Conservation (phyloP, 2,113 vertebrate species). For the Rattus rattus region DNA sequence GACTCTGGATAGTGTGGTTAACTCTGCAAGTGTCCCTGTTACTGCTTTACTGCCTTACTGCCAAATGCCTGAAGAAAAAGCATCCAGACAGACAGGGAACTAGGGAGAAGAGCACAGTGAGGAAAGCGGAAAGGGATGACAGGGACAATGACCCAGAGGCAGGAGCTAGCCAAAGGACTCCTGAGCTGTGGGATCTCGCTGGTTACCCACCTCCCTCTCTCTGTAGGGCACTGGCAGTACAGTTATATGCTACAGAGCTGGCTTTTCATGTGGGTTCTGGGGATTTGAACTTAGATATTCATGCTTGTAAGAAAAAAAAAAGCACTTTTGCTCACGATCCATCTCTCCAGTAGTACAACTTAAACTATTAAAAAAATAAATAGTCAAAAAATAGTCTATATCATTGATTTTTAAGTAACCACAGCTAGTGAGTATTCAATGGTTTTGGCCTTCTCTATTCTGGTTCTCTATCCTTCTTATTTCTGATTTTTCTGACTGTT, state of each 20-base stretch:
- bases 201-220: neutral
- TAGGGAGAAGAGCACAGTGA: neutral
- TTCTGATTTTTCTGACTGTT: slow-evolving; percentile 2
- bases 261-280: neutral
- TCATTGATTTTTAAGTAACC: slow-evolving; percentile 28
- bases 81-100: neutral
- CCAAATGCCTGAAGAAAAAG: neutral
- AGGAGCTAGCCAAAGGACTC: neutral
- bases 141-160: neutral
- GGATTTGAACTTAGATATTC: neutral
- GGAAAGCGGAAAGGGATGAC: neutral
- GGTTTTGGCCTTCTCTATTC: neutral
- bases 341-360: neutral
- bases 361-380: neutral
- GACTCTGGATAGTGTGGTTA: neutral
- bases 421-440: neutral
- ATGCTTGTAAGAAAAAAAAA: neutral
- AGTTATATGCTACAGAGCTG: neutral
- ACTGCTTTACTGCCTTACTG: slow-evolving; percentile 20
- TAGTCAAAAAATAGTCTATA: neutral
- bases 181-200: neutral
- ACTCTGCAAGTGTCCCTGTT: neutral
- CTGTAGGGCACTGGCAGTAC: too few relatives aligned
- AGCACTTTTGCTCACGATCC: neutral
- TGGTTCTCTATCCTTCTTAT: neutral